Base-by-base conservation (phyloP, 2,113 vertebrate species). In the Heterotilapia buettikoferi region DNA sequence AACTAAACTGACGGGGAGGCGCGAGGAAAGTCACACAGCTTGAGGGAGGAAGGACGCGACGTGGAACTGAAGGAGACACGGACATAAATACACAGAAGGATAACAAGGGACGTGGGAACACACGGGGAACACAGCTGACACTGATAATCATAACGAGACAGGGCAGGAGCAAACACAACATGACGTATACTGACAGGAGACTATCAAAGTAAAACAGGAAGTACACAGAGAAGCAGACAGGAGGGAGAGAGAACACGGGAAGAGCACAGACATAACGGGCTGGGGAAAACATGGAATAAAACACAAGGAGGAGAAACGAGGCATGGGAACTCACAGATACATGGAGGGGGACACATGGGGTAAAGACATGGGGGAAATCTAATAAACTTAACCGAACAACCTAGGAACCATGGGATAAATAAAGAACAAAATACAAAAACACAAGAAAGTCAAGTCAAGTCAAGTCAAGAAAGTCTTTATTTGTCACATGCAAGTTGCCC, bases 241-340 rank as follows among this genome's bases (percentile, higher is more conserved):
- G 0, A 59, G 14, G 57, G 14, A 9, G 8, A 31, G 57, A 59
- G 57, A 59, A 59, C 26, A 59, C 8, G 1, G 0, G 14, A 6
- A 59, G 8, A 59, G 57, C 57, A 31, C 5, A 59, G 26, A 59
- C 14, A 6, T 59, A 9, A 31, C 8, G 3, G 57, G 57, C 26
- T 6, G 26, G 26, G 26, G 57, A 9, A 3, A 31, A 31, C 26
- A 31, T 59, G 57, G 57, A 6, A 59, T 59, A 2, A 31, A 31
- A 31, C 14, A 59, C 0, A 50, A 50, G 18, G 1, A 59, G 56
- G 14, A 59, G 14, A 59, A 59, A 59, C 5, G 0, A 59, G 26
- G 26, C 26, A 29, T 9, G 13, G 26, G 26, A 29, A 59, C 56
- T 59, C 56, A 59, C 26, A 29, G 56, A 29, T 29, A 59, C 24